Conservation (phyloP, 2,797 vertebrate genomes). For the Clarias laeviceps region DNA sequence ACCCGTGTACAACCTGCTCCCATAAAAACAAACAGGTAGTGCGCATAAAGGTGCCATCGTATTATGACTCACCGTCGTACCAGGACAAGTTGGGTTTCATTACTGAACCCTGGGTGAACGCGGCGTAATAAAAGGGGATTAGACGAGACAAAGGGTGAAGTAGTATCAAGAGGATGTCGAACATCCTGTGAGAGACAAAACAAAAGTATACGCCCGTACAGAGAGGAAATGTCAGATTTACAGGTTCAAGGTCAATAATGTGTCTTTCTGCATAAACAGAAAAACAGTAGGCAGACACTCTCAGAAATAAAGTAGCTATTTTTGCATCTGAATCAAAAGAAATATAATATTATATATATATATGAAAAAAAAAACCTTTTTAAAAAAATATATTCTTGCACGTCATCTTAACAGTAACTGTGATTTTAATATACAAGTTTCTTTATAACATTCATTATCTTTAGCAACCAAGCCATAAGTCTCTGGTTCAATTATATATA, state of each 20-base stretch:
- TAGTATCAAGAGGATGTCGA: conserved; percentile 57
- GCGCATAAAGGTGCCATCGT: conserved; percentile 66
- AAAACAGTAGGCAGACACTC: conserved; percentile 11
- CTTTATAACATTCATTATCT: not conserved
- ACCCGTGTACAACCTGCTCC: conserved; percentile 58
- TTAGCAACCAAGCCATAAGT: not conserved
- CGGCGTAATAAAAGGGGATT: conserved; percentile 71
- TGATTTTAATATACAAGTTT: not conserved
- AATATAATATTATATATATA: no score
- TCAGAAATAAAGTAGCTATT: not conserved
- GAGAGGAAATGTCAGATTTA: conserved; percentile 23
- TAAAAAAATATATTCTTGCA: not conserved
- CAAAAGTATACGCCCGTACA: conserved; percentile 26
- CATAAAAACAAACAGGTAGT: conserved; percentile 66
- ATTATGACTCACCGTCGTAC: conserved; percentile 60
- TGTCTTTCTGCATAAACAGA: conserved; percentile 1
- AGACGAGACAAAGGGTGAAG: conserved; percentile 14
- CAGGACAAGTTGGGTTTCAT: conserved; percentile 57
- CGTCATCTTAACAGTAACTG: not conserved
- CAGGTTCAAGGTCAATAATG: conserved; percentile 18
- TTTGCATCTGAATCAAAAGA: not conserved
- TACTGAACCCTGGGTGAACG: conserved; percentile 55
- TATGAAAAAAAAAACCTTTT: no score
- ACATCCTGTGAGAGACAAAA: conserved; percentile 48
- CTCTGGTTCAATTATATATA: not conserved